Evolutionary conservation across 2,113 vertebrate species (phyloP), one percentile per base, ranked within the genome.

Genomic region (Sylvietta virens): DNA sequence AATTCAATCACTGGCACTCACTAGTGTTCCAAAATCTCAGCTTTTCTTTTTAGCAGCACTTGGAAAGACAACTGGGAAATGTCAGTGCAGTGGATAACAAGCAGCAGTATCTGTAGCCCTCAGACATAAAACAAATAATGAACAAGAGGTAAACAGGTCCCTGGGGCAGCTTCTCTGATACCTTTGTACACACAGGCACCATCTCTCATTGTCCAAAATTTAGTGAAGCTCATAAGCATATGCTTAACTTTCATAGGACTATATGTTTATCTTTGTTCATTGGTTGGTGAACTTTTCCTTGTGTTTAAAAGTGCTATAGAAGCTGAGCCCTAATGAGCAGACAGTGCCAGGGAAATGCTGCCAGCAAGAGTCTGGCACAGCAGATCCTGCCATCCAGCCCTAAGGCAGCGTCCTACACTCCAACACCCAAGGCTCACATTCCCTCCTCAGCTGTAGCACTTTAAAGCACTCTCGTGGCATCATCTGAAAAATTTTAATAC

Each of bases 291-390:
- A 74, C 54, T 66, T 90, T 76, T 54, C 62, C 85, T 54, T 4
- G 11, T 81, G 47, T 73, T 73, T 71, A 81, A 88, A 72, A 28
- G 48, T 74, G 61, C 80, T 94, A n/a, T 67, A 89, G 88, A 96
- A 94, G 57, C 77, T 89, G 83, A 92, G 93, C 73, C 84, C 89
- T 95, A 97, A 94, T 91, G 95, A 95, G 95, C 94, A 89, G 94
- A 33, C 37, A 79, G 93, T 87, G 95, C 95, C 91, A 94, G 76
- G 86, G 33, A 91, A 94, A 79, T 26, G 58, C 65, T 95, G 95
- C 92, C 96, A 97, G 83, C 71, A 86, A 76, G 86, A 60, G 44
- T 26, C 45, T 92, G 89, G 95, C 94, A 69, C 48, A 56, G 61
- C 72, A 70, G 69, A 77, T 69, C 61, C 71, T 90, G 80, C 80